Conservation (phyloP, 2,888 invertebrate species). For the Nebria brevicollis region DNA sequence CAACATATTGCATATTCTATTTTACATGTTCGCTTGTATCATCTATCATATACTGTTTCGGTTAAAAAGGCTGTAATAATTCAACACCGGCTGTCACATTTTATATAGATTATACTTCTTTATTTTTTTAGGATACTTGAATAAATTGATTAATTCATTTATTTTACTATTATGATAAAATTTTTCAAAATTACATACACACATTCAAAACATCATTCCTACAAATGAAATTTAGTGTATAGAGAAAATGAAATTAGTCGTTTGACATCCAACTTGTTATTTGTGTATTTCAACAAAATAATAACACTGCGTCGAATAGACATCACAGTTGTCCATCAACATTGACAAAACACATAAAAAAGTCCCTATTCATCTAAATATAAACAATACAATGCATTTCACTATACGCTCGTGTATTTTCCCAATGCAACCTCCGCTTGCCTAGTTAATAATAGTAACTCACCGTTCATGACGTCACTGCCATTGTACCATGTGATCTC, state of each 20-base stretch:
- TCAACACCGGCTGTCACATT: neutral
- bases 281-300: neutral
- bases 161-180: neutral
- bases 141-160: neutral
- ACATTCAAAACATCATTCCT: no score
- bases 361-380: neutral
- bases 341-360: neutral
- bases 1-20: slow-evolving; percentile 1
- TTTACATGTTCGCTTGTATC: neutral
- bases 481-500: slow-evolving; percentile 87
- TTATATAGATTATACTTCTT: neutral
- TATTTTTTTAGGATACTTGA: neutral
- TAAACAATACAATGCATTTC: neutral
- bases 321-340: neutral
- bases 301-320: neutral
- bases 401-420: neutral
- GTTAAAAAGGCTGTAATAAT: neutral
- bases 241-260: neutral
- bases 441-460: slow-evolving; percentile 49
- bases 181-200: no score
- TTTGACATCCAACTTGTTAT: neutral
- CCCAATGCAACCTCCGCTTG: neutral
- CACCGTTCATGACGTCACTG: slow-evolving; percentile 71
- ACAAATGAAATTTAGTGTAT: no score
- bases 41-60: neutral